A percentile compares a stretch with the other conserved stretches of the same genome.
phyloP scores from a whole-genome alignment of 1,140 invertebrate genomes.

The Drosophila kohkoa region DNA sequence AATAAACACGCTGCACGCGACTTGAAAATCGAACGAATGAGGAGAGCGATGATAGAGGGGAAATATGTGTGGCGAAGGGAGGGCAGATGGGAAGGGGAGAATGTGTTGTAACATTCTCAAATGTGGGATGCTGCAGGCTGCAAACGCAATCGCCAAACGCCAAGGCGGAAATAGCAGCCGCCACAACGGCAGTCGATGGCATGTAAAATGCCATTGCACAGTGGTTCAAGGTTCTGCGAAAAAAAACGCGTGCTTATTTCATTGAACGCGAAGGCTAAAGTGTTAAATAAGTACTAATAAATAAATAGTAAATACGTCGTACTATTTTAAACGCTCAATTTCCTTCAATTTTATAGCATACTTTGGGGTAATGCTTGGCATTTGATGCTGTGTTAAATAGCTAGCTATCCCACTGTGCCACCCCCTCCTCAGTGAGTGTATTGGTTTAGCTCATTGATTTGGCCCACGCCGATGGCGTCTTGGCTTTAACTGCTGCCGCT shows the following conservation, averaged over 20 bases:
- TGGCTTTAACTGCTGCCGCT: constrained; percentile 48
- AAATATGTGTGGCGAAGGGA: too few relatives aligned
- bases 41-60: background rate
- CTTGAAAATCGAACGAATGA: constrained; percentile 29
- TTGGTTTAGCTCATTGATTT: constrained; percentile 57
- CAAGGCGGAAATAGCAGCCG: constrained; percentile 49
- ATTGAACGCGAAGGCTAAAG: constrained; percentile 1
- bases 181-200: constrained; percentile 7
- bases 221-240: constrained; percentile 35
- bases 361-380: background rate
- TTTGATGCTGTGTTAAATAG: constrained; percentile 22
- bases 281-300: background rate
- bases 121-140: constrained; percentile 36
- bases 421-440: constrained; percentile 6
- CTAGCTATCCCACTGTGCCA: constrained; percentile 46
- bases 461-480: constrained; percentile 67
- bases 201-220: constrained; percentile 44
- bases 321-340: background rate
- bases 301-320: background rate
- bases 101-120: constrained; percentile 28
- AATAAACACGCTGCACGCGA: constrained; percentile 79
- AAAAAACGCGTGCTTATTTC: background rate
- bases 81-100: background rate
- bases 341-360: constrained; percentile 7
- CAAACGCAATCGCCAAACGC: constrained; percentile 27